Evolutionary conservation across 2,888 invertebrate species (phyloP), one percentile per base, ranked within the genome.

Genomic region (Sclerodermus sp.): DNA sequence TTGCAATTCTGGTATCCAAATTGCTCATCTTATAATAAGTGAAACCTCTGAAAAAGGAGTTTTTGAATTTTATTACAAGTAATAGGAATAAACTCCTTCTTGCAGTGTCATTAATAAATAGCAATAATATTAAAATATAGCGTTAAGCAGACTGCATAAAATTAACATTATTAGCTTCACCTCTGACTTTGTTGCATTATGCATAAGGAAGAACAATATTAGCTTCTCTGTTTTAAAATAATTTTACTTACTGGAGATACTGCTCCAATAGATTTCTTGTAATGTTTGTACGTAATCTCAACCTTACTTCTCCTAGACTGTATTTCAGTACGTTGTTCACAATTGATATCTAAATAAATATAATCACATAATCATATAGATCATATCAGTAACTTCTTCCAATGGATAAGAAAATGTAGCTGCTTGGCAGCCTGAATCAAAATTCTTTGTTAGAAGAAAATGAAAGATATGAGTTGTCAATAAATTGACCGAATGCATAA

Each of bases 1-100:
- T 98, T 10, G 93, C 85, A 79, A 97, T 95, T 73, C 96, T 84
- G 71, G 91, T 94, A 79, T 98, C 97, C 66, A 97, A 81, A 80
- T 97, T 96, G 53, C 90, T 89, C 85, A 98, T 93, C 81, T 96
- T 92, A 80, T 98, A 98, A 79, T 95, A 98, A 2, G 96, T 97
- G 79, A 92, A 94, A 45, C 93, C 91, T 71, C 92, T 93, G 80
- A 3, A 73, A 76, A 68, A 48, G n/a, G n/a, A n/a, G n/a, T n/a
- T n/a, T n/a, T n/a, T n/a, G n/a, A n/a, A n/a, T n/a, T n/a, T n/a
- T n/a, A n/a, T n/a, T n/a, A n/a, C n/a, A n/a, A n/a, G n/a, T n/a
- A n/a, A n/a, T n/a, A n/a, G n/a, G n/a, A n/a, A n/a, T n/a, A n/a
- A 29, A 41, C 30, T 43, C 32, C 41, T 42, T 29, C 34, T 42